A percentile compares a stretch with the other conserved stretches of the same genome.
Evolutionary conservation across 2,113 vertebrate genomes (phyloP).

Genomic region (Istiophorus platypterus): DNA sequence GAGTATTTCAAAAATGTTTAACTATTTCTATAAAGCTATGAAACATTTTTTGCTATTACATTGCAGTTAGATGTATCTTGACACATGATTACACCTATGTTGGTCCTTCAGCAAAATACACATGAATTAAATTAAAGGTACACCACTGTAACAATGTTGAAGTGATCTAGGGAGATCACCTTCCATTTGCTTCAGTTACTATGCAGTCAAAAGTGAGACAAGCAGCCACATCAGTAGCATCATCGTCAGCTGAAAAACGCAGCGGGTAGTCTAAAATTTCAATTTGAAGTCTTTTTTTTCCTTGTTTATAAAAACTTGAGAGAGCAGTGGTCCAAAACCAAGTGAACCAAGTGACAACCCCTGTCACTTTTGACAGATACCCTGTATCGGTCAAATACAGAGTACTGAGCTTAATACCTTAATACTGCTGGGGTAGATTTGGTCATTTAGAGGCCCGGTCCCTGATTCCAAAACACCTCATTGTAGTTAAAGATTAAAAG

Average conservation of each 20-base stretch:
- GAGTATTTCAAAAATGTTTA: not conserved
- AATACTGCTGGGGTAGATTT: slow-evolving; percentile 98
- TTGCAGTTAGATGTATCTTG: not conserved
- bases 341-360: slow-evolving; percentile 7
- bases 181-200: slow-evolving; percentile 44
- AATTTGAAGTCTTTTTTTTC: slow-evolving; percentile 77
- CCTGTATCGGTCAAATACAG: slow-evolving; percentile 84
- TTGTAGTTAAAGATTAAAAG: slow-evolving; percentile 78
- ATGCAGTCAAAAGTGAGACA: slow-evolving; percentile 54
- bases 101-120: not conserved
- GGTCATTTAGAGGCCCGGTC: slow-evolving; percentile 65
- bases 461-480: slow-evolving; percentile 47
- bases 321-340: slow-evolving; percentile 73
- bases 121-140: not conserved
- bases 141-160: not conserved
- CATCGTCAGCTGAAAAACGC: slow-evolving; percentile 91
- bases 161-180: slow-evolving; percentile 1
- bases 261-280: slow-evolving; percentile 88
- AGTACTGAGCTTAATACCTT: slow-evolving; percentile 88
- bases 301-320: slow-evolving; percentile 88
- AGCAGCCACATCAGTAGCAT: slow-evolving; percentile 74
- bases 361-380: slow-evolving; percentile 4
- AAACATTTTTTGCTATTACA: not conserved
- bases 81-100: not conserved
- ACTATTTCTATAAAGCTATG: too few species aligned